Percentiles rank a stretch among this genome's conserved stretches.
These are phyloP conservation scores for Cosmorhoe ocellata DNA, from an alignment of 2,888 invertebrate genomes.

Conservation along the genomic window DNA sequence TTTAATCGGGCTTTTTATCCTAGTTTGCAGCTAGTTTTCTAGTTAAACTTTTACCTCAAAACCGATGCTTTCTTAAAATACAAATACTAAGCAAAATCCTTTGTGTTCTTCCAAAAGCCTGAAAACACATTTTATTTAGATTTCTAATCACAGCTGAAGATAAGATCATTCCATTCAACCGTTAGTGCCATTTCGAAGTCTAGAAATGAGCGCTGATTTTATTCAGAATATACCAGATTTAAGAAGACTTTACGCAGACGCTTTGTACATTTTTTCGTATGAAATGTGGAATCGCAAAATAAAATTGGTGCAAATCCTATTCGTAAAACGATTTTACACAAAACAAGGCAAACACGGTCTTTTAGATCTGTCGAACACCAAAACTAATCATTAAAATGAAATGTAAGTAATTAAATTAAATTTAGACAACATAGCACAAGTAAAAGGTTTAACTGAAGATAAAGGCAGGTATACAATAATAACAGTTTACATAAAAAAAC, in stretches of 20 bases:
- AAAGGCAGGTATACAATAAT: too few species aligned
- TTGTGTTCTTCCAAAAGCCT: too few species aligned
- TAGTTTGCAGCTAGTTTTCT: too few species aligned
- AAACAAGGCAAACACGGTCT: constrained; percentile 1
- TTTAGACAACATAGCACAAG: too few species aligned
- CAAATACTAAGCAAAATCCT: too few species aligned
- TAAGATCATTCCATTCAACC: constrained; percentile 7
- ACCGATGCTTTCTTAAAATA: too few species aligned
- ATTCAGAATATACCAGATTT: constrained; percentile 11
- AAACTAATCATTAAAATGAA: too few species aligned
- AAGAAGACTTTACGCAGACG: constrained; percentile 15
- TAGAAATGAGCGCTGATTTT: constrained; percentile 17
- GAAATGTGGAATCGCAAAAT: constrained; percentile 7
- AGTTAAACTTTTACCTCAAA: too few species aligned
- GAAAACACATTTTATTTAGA: neutral
- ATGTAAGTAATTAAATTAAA: too few species aligned
- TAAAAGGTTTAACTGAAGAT: too few species aligned
- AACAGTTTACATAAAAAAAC: too few species aligned
- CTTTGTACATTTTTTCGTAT: constrained; percentile 15
- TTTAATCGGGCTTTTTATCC: too few species aligned
- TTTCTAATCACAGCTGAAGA: constrained; percentile 7
- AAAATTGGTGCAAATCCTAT: constrained; percentile 7
- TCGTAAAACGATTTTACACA: constrained; percentile 6
- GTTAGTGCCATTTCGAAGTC: constrained; percentile 14
- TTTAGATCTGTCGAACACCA: neutral